Percentiles rank a stretch among this genome's conserved stretches.
Conservation (phyloP, 2,888 invertebrate species). For the Thereva unica region DNA sequence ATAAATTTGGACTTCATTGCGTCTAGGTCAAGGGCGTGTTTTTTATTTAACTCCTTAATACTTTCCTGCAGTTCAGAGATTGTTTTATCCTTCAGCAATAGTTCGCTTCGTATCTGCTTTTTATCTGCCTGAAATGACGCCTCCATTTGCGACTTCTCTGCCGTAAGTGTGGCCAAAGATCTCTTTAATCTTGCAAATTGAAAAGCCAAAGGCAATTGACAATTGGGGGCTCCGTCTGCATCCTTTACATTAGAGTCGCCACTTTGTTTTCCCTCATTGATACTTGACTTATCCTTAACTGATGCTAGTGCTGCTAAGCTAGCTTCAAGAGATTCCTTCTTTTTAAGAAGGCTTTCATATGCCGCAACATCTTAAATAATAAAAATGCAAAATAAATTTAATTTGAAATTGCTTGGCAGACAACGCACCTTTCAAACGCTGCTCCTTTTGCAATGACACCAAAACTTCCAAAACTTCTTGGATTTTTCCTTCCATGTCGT, state of each 20-base stretch:
- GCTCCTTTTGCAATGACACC: conserved; percentile 65
- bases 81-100: conserved; percentile 58
- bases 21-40: conserved; percentile 65
- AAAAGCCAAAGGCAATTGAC: too few relatives aligned
- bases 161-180: conserved; percentile 75
- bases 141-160: conserved; percentile 84
- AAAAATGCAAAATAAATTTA: not conserved
- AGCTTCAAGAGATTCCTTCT: conserved; percentile 78
- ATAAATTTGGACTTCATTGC: conserved; percentile 74
- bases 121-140: conserved; percentile 78
- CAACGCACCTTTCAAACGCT: conserved; percentile 68
- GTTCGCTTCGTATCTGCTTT: conserved; percentile 64
- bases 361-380: conserved; percentile 71
- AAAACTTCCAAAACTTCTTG: conserved; percentile 53
- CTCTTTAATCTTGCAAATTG: conserved; percentile 68
- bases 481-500: conserved; percentile 28
- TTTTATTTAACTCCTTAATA: conserved; percentile 63
- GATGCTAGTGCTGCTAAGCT: conserved; percentile 65
- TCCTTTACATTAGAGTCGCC: not conserved
- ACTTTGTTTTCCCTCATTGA: not conserved
- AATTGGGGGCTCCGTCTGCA: too few relatives aligned
- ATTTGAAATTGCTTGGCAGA: conserved; percentile 2
- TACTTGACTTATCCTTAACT: conserved; percentile 42
- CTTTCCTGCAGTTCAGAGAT: conserved; percentile 65
- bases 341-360: conserved; percentile 75